Base-by-base conservation (phyloP, 2,888 invertebrate species). In the Caenorhabditis wallacei region DNA sequence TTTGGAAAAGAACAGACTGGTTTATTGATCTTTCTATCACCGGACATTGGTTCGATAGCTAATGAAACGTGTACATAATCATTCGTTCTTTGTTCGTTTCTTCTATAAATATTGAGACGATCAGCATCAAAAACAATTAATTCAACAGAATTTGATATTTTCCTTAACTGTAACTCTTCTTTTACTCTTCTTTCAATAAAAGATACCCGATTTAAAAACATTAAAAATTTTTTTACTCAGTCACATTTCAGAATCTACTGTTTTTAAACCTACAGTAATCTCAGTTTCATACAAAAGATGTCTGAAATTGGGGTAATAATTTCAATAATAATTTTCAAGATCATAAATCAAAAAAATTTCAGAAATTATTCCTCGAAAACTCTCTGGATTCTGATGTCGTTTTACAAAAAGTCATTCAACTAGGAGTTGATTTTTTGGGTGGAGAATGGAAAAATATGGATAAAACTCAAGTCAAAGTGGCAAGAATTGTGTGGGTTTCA, bases 371-470 rank as follows among this genome's bases (percentile, higher is more conserved):
- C 35, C 10, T 48, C 2, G 64, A 35, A 11, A 35, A 64, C 16
- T 16, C 48, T 18, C 64, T 20, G 2, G 64, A 64, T 35, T 64
- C 64, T 35, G 64, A 35, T 13, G 20, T 26, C 1, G 24, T 64
- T 48, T 18, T 64, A 30, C 48, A 20, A 18, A 64, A 64, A 64
- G 64, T 48, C 13, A 46, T 64, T 18, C 18, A 48, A 18, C 30
- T 64, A 8, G 64, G 64, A 35, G 48, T 2, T 11, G 48, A 64
- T 20, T 64, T 64, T 64, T 48, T 64, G 48, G 64, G 64, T 10
- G 64, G 48, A 35, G 64, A 64, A 64, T 64, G 64, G 64, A 64
- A 48, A 20, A 48, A 64, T 10, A 48, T 46, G 20, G 35, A 30
- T n/a, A 48, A 48, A 11, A 20, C 10, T 11, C 18, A 48, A 30